Evolutionary conservation across 2,797 vertebrate genomes (phyloP), one percentile per base, ranked within the genome.

Genomic region (Tarsius wallacei): DNA sequence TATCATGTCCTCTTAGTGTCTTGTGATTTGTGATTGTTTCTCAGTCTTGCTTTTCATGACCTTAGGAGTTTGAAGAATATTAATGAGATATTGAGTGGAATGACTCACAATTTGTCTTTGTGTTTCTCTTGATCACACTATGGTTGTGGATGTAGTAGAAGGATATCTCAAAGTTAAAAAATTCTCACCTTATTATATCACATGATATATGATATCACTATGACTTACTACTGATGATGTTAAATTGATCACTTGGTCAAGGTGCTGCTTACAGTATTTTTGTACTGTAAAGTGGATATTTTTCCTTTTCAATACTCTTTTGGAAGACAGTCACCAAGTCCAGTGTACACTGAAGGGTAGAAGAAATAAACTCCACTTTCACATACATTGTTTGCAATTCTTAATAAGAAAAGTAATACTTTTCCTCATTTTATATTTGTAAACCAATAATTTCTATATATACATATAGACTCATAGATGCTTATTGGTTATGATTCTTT

Each of bases 311-410:
- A 59, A 24, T n/a, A 74, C 17, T 74, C 36, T 87, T 26, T 31
- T 61, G 16, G 13, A 61, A 74, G 22, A 11, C 33, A 47, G 21
- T 76, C 14, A 74, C 19, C 9, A 87, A 88, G 9, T 63, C 47
- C 9, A 36, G 26, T 16, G 7, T 4, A 47, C 4, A 19, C 16
- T 31, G 73, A 76, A 49, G 26, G 24, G 73, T 24, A 76, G 33
- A 47, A 51, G 73, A 49, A 49, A 49, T 51, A 49, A 49, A 7
- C 24, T 49, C 26, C 26, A 49, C 26, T 42, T 71, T 16, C 19
- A 68, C 0, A 0, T 68, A 11, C 19, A 33, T 33, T 68, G 42
- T 28, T 76, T 76, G 15, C 47, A 17, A 49, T 28, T 1, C 26
- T 76, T 49, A 7, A 15, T 76, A 49, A 28, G 51, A 26, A 47